Base-by-base conservation (phyloP, 2,888 invertebrate species). In the Apamea crenata region DNA sequence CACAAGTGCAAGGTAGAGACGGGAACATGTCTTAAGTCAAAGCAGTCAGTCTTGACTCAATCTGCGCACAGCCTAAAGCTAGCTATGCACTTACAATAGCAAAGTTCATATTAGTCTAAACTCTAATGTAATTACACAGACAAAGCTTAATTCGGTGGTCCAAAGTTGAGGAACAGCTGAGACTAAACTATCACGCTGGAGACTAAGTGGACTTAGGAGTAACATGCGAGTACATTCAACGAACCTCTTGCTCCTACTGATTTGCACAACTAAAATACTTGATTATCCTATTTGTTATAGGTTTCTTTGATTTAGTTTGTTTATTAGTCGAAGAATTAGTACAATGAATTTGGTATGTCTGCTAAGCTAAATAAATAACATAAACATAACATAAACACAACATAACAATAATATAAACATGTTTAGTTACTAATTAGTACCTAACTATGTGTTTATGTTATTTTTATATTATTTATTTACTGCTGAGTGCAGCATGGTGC, bases 191-290 rank as follows among this genome's bases (percentile, higher is more conserved):
- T 77, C 66, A 59, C 67, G 61, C 69, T 40, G 47, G 61, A 68
- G 79, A 67, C 77, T 82, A 85, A 85, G 80, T 82, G 81, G 80
- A 79, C 80, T 84, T 80, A 84, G 67, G n/a, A 78, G 59, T 59
- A 84, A 65, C 69, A 78, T 61, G 74, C 69, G 47, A 86, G 72
- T 56, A 74, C 66, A 82, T 71, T 79, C 75, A 68, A 77, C 68
- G 63, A 88, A 74, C 74, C 67, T 74, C 74, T 36, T 74, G 59
- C 70, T 76, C n/a, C 67, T 72, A 68, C 59, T 74, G 56, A 82
- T 80, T 77, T 70, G 40, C 68, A 47, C n/a, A 67, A 83, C 75
- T 81, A 74, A 66, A 78, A 74, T 76, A 76, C 29, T 79, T 71
- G 66, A 78, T 81, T 44, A 47, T n/a, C 36, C 29, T 78, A 71